A percentile compares a stretch with the other conserved stretches of the same genome.
Evolutionary conservation across 2,113 vertebrate genomes (phyloP).

Genomic region (Myotis yumanensis): DNA sequence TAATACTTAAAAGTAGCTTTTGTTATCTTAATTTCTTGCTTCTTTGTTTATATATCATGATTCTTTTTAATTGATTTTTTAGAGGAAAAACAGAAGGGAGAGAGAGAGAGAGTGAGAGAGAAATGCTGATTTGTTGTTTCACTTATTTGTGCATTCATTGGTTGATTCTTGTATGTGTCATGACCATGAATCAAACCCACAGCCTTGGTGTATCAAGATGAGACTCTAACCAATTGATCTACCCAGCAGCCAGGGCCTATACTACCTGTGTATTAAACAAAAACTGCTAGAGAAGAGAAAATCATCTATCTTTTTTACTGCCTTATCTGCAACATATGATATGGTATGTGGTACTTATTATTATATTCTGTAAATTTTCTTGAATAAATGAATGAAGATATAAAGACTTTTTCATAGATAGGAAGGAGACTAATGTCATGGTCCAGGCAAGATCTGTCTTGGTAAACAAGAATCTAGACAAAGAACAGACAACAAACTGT

Average conservation of each 20-base stretch:
- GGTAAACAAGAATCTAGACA: not conserved
- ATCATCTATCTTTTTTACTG: not conserved
- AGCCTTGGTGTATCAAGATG: not conserved
- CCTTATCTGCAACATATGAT: not conserved
- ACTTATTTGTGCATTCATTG: not conserved
- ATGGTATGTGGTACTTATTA: not conserved
- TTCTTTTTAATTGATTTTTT: not conserved
- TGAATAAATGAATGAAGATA: constrained; percentile 2
- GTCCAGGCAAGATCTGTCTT: not conserved
- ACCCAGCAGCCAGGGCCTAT: not conserved
- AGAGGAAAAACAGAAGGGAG: not conserved
- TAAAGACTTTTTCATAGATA: not conserved
- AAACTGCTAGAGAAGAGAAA: not conserved
- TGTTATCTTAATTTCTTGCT: not conserved
- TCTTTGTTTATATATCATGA: not conserved
- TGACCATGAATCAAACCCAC: not conserved
- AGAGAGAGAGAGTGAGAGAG: not conserved
- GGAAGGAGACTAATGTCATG: not conserved
- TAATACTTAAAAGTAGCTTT: not conserved
- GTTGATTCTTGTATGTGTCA: not conserved
- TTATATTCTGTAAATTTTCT: not conserved
- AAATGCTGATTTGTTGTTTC: not conserved
- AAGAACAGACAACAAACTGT: not conserved
- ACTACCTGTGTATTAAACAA: not conserved
- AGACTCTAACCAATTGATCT: not conserved